phyloP scores from a whole-genome alignment of 2,113 vertebrate species.

The Vimba vimba region DNA sequence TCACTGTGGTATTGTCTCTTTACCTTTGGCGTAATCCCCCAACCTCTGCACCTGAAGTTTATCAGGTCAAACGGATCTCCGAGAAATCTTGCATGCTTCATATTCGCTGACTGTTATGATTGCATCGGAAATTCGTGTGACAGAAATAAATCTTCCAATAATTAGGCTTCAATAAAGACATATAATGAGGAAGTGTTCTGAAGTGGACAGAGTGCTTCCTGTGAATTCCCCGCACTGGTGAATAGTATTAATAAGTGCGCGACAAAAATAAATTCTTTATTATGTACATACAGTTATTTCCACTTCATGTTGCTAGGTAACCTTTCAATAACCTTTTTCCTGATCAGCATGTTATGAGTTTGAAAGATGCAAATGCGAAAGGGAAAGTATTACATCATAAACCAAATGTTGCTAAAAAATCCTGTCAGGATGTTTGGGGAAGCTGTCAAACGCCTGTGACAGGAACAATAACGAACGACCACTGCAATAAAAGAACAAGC shows the following conservation, averaged over 20 bases:
- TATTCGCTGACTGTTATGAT: slow-evolving; percentile 39
- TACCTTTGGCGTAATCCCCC: slow-evolving; percentile 36
- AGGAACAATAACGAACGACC: background rate
- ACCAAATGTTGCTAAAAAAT: too few species aligned
- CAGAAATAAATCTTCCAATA: slow-evolving; percentile 3
- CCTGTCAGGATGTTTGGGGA: background rate
- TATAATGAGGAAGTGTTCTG: background rate
- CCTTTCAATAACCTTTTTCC: background rate
- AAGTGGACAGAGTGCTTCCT: slow-evolving; percentile 5
- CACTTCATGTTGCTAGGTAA: background rate
- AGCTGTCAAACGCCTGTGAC: background rate
- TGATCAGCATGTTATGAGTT: background rate
- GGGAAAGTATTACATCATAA: slow-evolving; percentile 1
- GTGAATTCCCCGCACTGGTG: background rate
- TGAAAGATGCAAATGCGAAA: background rate
- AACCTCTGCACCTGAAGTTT: slow-evolving; percentile 44
- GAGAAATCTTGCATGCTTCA: background rate
- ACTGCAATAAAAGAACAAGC: background rate
- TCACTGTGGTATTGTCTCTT: slow-evolving; percentile 45
- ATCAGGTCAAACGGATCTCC: slow-evolving; percentile 33
- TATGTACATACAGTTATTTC: background rate
- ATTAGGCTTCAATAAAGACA: background rate
- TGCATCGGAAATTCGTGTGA: slow-evolving; percentile 37
- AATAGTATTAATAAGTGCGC: slow-evolving; percentile 11
- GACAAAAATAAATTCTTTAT: background rate